Conservation (phyloP, 1,140 invertebrate genomes). For the Leptoteleia sp. region DNA sequence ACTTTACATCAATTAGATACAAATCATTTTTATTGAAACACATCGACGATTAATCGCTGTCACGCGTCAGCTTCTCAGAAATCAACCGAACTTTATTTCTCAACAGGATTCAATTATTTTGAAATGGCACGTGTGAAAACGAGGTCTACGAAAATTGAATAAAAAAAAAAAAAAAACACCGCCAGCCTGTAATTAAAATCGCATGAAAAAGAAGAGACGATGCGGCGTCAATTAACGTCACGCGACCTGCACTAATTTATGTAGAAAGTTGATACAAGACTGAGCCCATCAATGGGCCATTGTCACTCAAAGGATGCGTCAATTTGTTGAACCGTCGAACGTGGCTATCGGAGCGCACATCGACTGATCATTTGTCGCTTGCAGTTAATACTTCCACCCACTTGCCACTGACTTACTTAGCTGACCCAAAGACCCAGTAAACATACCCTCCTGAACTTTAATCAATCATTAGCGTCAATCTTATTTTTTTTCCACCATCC, state of each 20-base stretch:
- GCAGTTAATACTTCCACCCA: constrained; percentile 61
- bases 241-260: constrained; percentile 55
- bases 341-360: constrained; percentile 36
- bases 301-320: constrained; percentile 53
- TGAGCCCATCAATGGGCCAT: constrained; percentile 20
- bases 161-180: no score
- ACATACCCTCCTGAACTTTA: constrained; percentile 72
- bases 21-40: constrained; percentile 19
- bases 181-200: background rate
- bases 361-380: constrained; percentile 48
- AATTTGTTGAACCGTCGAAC: constrained; percentile 47
- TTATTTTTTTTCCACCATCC: no score
- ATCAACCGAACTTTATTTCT: no score
- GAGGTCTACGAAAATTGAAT: constrained; percentile 4
- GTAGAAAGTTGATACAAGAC: constrained; percentile 44
- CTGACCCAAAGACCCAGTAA: constrained; percentile 80
- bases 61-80: no score
- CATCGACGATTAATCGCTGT: constrained; percentile 13
- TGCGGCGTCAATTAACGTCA: no score
- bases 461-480: constrained; percentile 57
- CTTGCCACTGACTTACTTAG: constrained; percentile 76
- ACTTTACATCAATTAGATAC: constrained; percentile 15
- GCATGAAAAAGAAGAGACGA: no score
- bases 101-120: no score
- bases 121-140: background rate